phyloP scores from a whole-genome alignment of 35 echinoderm and acorn worm genomes.

The Ophioderma brevispina region DNA sequence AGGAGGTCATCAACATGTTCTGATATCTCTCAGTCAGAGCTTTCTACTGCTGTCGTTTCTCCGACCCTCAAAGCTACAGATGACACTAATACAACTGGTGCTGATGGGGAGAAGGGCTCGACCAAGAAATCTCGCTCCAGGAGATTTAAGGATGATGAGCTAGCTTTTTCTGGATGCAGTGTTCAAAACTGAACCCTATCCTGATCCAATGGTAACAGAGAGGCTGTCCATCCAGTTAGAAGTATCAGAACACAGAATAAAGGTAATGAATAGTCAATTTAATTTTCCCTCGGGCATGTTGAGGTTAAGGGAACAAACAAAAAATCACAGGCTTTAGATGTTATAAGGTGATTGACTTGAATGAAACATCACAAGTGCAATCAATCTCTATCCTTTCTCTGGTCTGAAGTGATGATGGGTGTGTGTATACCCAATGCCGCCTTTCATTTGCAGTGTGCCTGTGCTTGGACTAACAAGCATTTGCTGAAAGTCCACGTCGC shows the following conservation, averaged over 20 bases:
- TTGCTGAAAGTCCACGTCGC: too few relatives aligned
- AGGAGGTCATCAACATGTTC: not conserved
- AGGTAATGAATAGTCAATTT: too few relatives aligned
- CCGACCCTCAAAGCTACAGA: not conserved
- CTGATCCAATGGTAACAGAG: not conserved
- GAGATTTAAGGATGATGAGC: not conserved
- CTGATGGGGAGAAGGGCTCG: not conserved
- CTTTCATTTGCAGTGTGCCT: too few relatives aligned
- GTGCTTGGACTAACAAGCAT: too few relatives aligned
- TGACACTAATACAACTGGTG: not conserved
- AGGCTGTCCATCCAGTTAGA: not conserved
- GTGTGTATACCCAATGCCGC: too few relatives aligned
- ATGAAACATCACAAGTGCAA: too few relatives aligned
- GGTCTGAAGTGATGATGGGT: too few relatives aligned
- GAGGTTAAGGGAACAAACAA: too few relatives aligned
- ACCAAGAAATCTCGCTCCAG: not conserved
- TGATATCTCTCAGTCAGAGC: not conserved
- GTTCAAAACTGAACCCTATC: not conserved
- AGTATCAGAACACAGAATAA: not conserved
- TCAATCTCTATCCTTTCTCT: too few relatives aligned
- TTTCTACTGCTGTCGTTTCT: not conserved
- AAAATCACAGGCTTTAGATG: too few relatives aligned
- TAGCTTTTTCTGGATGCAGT: not conserved
- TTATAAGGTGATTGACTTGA: too few relatives aligned
- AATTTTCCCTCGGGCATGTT: too few relatives aligned